Evolutionary conservation across 2,797 vertebrate species (phyloP).

Genomic region (Acanthurus lineatus): DNA sequence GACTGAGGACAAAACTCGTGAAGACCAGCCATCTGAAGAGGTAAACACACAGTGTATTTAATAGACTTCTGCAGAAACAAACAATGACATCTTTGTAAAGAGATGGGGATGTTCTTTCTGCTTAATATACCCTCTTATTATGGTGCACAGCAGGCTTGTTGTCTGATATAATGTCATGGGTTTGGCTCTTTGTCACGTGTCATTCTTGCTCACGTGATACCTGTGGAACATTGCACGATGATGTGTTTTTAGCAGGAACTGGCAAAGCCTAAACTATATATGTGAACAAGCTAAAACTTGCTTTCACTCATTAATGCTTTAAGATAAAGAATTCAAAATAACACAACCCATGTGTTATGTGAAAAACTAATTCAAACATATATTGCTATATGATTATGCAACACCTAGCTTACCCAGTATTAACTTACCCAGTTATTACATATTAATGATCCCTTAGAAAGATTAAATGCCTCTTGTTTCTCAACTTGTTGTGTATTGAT

Average conservation of each 20-base stretch:
- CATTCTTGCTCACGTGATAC: neutral
- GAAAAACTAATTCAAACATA: too few species aligned
- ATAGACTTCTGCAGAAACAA: neutral
- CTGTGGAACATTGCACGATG: neutral
- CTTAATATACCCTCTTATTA: neutral
- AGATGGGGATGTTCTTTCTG: neutral
- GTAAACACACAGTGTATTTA: slow-evolving; percentile 43
- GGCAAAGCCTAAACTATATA: neutral
- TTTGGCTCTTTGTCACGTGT: neutral
- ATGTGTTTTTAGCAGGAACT: neutral
- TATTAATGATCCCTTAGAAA: neutral
- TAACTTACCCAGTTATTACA: neutral
- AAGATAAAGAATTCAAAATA: neutral
- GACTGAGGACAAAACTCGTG: slow-evolving; percentile 38
- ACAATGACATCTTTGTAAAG: neutral
- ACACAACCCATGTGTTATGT: neutral
- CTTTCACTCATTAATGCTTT: neutral
- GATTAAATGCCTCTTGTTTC: neutral
- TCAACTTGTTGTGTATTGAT: slow-evolving; percentile 7
- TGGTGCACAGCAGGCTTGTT: neutral
- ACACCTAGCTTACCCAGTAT: too few species aligned
- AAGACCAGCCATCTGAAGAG: slow-evolving; percentile 60
- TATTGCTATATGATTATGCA: neutral
- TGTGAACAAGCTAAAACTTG: neutral
- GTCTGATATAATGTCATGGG: neutral